Base-by-base conservation (phyloP, 2,888 invertebrate genomes). In the Cecidostiba fungosa region DNA sequence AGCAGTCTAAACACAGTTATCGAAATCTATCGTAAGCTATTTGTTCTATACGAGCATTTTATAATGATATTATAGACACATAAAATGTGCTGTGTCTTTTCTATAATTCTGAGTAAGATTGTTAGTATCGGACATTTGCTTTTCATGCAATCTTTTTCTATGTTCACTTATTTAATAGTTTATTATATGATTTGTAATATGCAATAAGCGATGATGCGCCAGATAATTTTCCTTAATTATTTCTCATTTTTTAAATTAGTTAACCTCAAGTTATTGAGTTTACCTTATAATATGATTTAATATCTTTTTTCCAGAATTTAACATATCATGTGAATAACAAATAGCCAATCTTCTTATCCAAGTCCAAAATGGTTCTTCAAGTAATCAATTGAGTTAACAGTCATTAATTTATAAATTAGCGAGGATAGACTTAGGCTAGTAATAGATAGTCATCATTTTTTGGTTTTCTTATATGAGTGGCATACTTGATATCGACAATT, bases 381-480 rank as follows among this genome's bases (percentile, higher is more conserved):
- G 84, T 47, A 77, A 84, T 77, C 70, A 77, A 70, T 80, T 62
- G 80, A 74, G 29, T 77, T 80, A 82, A 50, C 72, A 87, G 86
- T 86, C 82, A 86, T 85, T 85, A 84, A 82, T 79, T 86, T 86
- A 80, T 85, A 85, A 85, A 86, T 82, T 76, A 86, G 86, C 82
- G 82, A 82, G 39, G 74, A 86, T 85, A 86, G 85, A 86, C 77
- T 82, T 82, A 85, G 79, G 73, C 79, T 85, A 87, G 84, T 84
- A 86, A 12, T 19, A n/a, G n/a, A 29, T 66, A 66, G 29, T 66
- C n/a, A 66, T 66, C 12, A 29, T 66, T 66, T 66, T 66, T 66
- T 12, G 10, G 26, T 12, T 66, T 66, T 26, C 26, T 66, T 29
- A 14, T 14, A 26, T 26, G n/a, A 59, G 29, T 66, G 29, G 29